Evolutionary conservation across 2,888 invertebrate species (phyloP), one percentile per base, ranked within the genome.

Genomic region (Lathronympha strigana): DNA sequence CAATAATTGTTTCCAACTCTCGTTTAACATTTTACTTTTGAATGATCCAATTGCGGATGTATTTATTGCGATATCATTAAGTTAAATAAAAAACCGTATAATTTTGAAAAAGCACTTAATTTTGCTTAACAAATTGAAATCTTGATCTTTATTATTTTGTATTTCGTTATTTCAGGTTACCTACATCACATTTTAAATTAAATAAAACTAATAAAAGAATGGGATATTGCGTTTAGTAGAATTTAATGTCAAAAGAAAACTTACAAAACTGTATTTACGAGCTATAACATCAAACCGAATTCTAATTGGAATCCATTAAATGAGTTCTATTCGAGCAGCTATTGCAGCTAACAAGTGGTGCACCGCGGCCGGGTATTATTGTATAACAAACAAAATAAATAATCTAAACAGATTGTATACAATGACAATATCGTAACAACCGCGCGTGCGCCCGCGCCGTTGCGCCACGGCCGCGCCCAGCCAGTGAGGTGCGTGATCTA

Each of bases 401-500:
- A 66, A 61, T 66, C 66, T 66, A 73, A 70, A 69, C 67, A 68
- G 70, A 71, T 72, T 64, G 64, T 66, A 68, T 66, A 61, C 73
- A 72, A 69, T 76, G 76, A 79, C 72, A 78, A 77, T 78, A 81
- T 75, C 76, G 73, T 74, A 72, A 68, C 73, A 72, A 68, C 73
- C 72, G 89, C 85, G 88, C 88, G 89, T 89, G 88, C 84, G 57
- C 57, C 54, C 40, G 38, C 80, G 77, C 72, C 77, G 78, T 86
- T 86, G 83, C 86, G 81, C 84, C 84, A 87, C 67, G 67, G 75
- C 85, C 84, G 85, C 84, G 82, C 86, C 87, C 84, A 76, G 70
- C 72, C 74, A 86, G 85, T 82, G 87, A 82, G 79, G 87, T 84
- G 86, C 88, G 82, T 81, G 81, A 74, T 75, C 72, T 73, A 74